These are phyloP conservation scores for Dicyrtomina minuta DNA, from an alignment of 2,888 invertebrate species.

Conservation along the genomic window DNA sequence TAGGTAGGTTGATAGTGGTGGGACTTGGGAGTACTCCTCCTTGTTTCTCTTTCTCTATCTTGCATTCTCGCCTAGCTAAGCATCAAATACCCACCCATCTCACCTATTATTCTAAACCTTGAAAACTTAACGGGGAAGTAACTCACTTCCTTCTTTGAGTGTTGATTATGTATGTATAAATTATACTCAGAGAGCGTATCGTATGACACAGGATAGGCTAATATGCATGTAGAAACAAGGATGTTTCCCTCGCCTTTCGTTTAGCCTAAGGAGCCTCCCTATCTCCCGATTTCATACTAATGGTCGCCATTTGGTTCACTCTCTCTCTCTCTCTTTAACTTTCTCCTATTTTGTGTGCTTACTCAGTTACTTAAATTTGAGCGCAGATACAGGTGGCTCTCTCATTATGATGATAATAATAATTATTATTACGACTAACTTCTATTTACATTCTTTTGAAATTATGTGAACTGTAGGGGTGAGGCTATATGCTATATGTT, in stretches of 20 bases:
- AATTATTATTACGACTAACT: slow-evolving; percentile 1
- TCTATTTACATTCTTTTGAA: no score
- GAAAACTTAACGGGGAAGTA: no score
- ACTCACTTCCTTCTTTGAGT: no score
- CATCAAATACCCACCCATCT: no score
- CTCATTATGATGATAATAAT: slow-evolving; percentile 6
- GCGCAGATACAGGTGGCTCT: slow-evolving; percentile 16
- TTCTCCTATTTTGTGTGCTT: neutral
- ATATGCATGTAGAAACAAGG: no score
- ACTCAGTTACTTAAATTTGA: neutral
- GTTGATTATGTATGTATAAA: no score
- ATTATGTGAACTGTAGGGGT: no score
- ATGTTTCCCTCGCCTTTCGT: neutral
- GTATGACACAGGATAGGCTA: no score
- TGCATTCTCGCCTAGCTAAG: neutral
- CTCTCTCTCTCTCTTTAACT: neutral
- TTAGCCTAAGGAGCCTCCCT: neutral
- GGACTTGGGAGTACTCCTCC: neutral
- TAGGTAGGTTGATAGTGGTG: slow-evolving; percentile 1
- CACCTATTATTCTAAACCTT: no score
- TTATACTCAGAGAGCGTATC: no score
- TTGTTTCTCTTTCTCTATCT: slow-evolving; percentile 7
- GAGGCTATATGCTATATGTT: no score
- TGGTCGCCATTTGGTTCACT: slow-evolving; percentile 20
- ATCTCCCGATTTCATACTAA: slow-evolving; percentile 17